Conservation (phyloP, 2,113 vertebrate genomes). For the Prionailurus bengalensis region DNA sequence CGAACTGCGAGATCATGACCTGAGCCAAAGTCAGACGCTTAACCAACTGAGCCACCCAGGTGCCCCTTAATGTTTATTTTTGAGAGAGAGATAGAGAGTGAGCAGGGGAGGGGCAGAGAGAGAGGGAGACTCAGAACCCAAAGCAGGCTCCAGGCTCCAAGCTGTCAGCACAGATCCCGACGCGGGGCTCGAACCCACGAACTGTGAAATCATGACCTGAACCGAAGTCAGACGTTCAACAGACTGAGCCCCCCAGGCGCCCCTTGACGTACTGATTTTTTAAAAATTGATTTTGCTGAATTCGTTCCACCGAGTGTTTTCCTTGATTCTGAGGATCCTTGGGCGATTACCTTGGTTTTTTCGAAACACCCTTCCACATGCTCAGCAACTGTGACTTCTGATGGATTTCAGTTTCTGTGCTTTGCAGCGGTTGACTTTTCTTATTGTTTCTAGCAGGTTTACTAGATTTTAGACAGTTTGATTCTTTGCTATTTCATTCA, state of each 20-base stretch:
- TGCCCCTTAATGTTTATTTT: no score
- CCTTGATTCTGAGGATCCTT: background rate
- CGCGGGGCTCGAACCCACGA: no score
- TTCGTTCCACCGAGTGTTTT: background rate
- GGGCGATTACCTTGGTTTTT: background rate
- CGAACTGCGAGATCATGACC: no score
- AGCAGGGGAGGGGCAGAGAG: no score
- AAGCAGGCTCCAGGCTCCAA: no score
- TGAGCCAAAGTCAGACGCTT: no score
- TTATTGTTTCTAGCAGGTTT: background rate
- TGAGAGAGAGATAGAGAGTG: no score
- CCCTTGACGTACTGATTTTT: background rate
- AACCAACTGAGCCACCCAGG: no score
- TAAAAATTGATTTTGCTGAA: background rate
- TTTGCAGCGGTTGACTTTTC: background rate
- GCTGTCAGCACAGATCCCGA: no score
- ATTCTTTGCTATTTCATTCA: background rate
- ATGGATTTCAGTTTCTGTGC: background rate
- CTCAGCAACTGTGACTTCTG: background rate
- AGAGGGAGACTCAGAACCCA: fast-evolving
- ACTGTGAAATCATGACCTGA: no score
- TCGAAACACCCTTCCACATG: background rate
- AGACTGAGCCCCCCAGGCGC: no score
- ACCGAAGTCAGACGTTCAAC: no score
- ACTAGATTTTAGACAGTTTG: background rate